A percentile compares a stretch with the other conserved stretches of the same genome.
phyloP scores from a whole-genome alignment of 1,140 invertebrate species.

The Ladona fulva region DNA sequence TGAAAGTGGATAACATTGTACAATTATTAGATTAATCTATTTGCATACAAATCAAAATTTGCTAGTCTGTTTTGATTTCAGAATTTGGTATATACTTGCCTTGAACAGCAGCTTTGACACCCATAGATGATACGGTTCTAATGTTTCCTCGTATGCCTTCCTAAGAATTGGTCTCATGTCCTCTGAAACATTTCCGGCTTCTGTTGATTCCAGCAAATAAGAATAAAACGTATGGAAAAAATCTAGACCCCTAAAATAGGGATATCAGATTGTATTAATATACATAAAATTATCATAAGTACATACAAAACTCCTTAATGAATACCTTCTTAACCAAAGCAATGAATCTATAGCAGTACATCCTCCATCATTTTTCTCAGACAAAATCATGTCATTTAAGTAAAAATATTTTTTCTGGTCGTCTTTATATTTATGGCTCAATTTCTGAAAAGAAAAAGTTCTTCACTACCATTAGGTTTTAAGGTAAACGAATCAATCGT shows the following conservation, averaged over 20 bases:
- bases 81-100: constrained; percentile 36
- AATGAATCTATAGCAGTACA: constrained; percentile 47
- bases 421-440: constrained; percentile 44
- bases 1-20: no score
- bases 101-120: constrained; percentile 52
- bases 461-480: constrained; percentile 18
- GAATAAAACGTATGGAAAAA: constrained; percentile 50
- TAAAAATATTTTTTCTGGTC: constrained; percentile 45
- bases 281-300: constrained; percentile 25
- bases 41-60: no score
- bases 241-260: constrained; percentile 44
- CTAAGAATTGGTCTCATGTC: constrained; percentile 46
- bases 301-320: constrained; percentile 11
- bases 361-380: constrained; percentile 42
- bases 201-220: constrained; percentile 42
- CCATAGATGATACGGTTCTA: constrained; percentile 57
- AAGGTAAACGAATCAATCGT: constrained; percentile 16
- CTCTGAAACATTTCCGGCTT: constrained; percentile 37
- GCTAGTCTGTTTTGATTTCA: neutral
- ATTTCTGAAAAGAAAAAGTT: constrained; percentile 39
- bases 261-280: neutral
- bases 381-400: constrained; percentile 54
- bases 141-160: constrained; percentile 49
- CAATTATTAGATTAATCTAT: no score
- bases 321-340: constrained; percentile 57